These are phyloP conservation scores for Molanna angustata DNA, from an alignment of 2,888 invertebrate genomes.

Conservation along the genomic window DNA sequence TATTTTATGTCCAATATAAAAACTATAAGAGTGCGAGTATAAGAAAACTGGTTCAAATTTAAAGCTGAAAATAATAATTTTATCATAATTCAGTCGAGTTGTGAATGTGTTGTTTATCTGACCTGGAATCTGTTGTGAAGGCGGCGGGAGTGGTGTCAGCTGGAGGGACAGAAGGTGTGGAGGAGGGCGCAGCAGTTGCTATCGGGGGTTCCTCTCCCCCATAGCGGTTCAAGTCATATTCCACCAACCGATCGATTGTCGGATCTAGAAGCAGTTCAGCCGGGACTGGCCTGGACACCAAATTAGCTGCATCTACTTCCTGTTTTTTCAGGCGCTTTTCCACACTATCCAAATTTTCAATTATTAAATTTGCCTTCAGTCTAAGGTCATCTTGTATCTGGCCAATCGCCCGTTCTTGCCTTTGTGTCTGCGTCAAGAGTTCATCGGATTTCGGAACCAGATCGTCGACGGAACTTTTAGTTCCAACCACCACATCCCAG, in stretches of 20 bases:
- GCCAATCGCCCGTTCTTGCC: constrained; percentile 83
- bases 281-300: constrained; percentile 71
- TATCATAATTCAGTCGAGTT: too few relatives aligned
- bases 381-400: constrained; percentile 79
- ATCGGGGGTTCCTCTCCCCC: constrained; percentile 45
- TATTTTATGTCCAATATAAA: too few relatives aligned
- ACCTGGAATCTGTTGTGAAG: constrained; percentile 2
- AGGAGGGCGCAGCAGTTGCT: constrained; percentile 33
- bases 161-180: constrained; percentile 4
- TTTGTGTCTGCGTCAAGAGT: constrained; percentile 77
- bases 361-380: constrained; percentile 81
- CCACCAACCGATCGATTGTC: constrained; percentile 74
- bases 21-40: too few relatives aligned
- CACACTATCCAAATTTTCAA: constrained; percentile 83
- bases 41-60: too few relatives aligned
- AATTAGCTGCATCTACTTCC: constrained; percentile 76
- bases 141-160: constrained; percentile 3
- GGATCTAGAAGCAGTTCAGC: constrained; percentile 66
- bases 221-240: constrained; percentile 72
- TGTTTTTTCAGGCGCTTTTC: constrained; percentile 81
- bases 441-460: constrained; percentile 85
- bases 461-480: constrained; percentile 83
- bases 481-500: constrained; percentile 86
- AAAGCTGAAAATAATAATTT: too few relatives aligned
- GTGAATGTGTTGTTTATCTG: too few relatives aligned